Evolutionary conservation across 2,113 vertebrate species (phyloP), one percentile per base, ranked within the genome.

Genomic region (Orthonyx spaldingii): DNA sequence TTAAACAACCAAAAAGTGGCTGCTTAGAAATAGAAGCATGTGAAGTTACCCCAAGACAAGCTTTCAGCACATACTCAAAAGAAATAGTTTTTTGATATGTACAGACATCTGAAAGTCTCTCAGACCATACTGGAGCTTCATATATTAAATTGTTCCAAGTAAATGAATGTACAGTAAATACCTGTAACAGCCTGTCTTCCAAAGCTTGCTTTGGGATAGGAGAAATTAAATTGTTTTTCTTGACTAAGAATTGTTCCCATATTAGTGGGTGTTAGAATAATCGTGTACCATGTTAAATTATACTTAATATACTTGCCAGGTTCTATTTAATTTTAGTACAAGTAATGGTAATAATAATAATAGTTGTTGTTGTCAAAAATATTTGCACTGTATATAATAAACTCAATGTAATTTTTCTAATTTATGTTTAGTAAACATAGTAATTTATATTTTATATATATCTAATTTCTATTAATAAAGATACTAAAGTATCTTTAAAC

Each of bases 1-100:
- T 98, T 98, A 96, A 94, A 87, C 80, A 76, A 90, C 92, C 94
- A 92, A 97, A 92, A 96, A 97, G 81, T 93, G 61, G 96, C 91
- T 97, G 94, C 93, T 92, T 95, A 27, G 87, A 95, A 97, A 96
- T 93, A 52, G 93, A 74, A 94, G 52, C 68, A 60, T 91, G 83
- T 46, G 93, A 94, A 84, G 79, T 64, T 92, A 93, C 83, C 83
- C 76, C 86, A 96, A 95, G 92, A 95, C 86, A 92, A 87, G 88
- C 56, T 97, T 97, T 97, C 91, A 96, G 66, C 94, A 97, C 75
- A 66, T 91, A 81, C 69, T 80, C 82, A 95, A 91, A 76, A 66
- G 78, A 70, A 88, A 44, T 52, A 46, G 21, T 68, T 87, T 69
- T 85, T 91, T 95, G 84, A 65, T 93, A 69, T 77, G 53, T 80